phyloP scores from a whole-genome alignment of 2,113 vertebrate species.

The human (Homo sapiens) region GRCh38 chr17:62308501-62309000 shows the following conservation, averaged over 20 bases:
- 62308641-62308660: not conserved
- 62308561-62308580: not conserved
- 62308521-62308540: not conserved
- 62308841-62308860: not conserved
- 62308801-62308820: not conserved
- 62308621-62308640: not conserved
- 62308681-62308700: not conserved
- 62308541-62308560: not conserved
- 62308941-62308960: not conserved
- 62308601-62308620: not conserved
- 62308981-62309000: not conserved
- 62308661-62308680: not conserved
- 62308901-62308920: not conserved
- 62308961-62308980: conserved; percentile 32
- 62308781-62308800: not conserved
- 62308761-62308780: not conserved
- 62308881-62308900: conserved; percentile 9
- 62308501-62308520: not conserved
- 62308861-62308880: not conserved
- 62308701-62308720: not conserved
- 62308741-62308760: not conserved
- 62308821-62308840: not conserved
- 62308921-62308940: not conserved
- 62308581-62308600: not conserved
- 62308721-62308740: not conserved